A percentile compares a stretch with the other conserved stretches of the same genome.
phyloP scores from a whole-genome alignment of 2,888 invertebrate genomes.

The Ethmia dodecea region DNA sequence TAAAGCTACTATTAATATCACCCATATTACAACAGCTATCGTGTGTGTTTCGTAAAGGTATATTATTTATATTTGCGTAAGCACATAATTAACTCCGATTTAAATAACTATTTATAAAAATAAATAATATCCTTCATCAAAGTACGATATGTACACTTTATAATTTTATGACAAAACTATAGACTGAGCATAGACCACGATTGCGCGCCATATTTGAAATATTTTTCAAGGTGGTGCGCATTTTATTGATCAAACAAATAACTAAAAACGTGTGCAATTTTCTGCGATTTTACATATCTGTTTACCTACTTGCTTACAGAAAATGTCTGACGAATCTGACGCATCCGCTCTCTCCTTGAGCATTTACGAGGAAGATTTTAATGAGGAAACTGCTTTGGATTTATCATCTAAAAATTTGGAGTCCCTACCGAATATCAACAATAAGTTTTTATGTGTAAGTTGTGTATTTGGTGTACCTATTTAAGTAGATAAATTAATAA shows the following conservation, averaged over 20 bases:
- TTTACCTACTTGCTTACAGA: conserved; percentile 3
- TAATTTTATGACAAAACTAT: too few relatives aligned
- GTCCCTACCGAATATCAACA: conserved; percentile 37
- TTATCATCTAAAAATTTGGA: conserved; percentile 41
- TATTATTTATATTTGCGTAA: too few relatives aligned
- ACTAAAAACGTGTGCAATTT: not conserved
- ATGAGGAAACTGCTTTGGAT: conserved; percentile 44
- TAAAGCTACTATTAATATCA: too few relatives aligned
- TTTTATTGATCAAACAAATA: conserved; percentile 41
- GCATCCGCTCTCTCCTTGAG: conserved; percentile 20
- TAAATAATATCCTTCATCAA: too few relatives aligned
- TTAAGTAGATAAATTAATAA: too few relatives aligned
- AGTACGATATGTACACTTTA: too few relatives aligned
- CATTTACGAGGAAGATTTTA: conserved; percentile 49
- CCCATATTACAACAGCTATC: too few relatives aligned
- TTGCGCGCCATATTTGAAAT: conserved; percentile 1
- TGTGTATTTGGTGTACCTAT: too few relatives aligned
- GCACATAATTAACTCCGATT: too few relatives aligned
- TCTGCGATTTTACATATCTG: not conserved
- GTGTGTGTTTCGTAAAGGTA: too few relatives aligned
- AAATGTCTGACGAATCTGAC: conserved; percentile 37
- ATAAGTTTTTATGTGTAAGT: conserved; percentile 45
- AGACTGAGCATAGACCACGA: too few relatives aligned
- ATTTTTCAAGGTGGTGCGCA: not conserved
- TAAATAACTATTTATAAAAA: too few relatives aligned